phyloP scores from a whole-genome alignment of 2,797 vertebrate species.

The Alfaro cultratus region DNA sequence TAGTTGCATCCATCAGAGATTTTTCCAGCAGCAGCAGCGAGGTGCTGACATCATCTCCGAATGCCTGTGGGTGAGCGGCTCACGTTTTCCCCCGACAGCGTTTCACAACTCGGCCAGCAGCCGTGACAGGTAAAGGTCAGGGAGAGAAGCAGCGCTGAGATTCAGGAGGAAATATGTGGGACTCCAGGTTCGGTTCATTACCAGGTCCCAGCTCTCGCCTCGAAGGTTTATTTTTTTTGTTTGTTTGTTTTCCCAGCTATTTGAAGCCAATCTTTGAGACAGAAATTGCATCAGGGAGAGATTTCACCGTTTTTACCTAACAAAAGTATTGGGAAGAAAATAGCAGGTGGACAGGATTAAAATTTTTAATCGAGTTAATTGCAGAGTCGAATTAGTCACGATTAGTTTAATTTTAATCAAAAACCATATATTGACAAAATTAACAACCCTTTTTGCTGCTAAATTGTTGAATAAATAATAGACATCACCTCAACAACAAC shows the following conservation, averaged over 20 bases:
- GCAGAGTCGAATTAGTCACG: not conserved
- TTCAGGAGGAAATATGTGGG: conserved; percentile 14
- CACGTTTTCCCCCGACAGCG: conserved; percentile 23
- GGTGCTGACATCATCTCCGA: conserved; percentile 18
- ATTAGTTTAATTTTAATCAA: not conserved
- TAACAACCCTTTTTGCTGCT: not conserved
- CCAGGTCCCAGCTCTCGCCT: not conserved
- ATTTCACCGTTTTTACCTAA: conserved; percentile 20
- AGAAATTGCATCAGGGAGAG: not conserved
- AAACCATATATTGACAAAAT: not conserved
- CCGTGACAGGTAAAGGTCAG: conserved; percentile 52
- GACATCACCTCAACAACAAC: not conserved
- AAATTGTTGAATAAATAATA: not conserved
- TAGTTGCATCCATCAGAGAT: conserved; percentile 2
- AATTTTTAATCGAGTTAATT: too few relatives aligned
- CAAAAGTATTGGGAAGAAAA: conserved; percentile 11
- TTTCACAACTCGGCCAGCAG: conserved; percentile 42
- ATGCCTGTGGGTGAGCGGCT: conserved; percentile 19
- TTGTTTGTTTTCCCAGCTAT: not conserved
- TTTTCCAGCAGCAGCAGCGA: not conserved
- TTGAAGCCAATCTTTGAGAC: not conserved
- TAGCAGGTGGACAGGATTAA: not conserved
- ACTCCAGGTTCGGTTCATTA: conserved; percentile 32
- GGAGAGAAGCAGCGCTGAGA: conserved; percentile 18
- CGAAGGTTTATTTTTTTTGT: not conserved